Evolutionary conservation across 2,888 invertebrate genomes (phyloP).

Genomic region (Drosophila kuntzei): DNA sequence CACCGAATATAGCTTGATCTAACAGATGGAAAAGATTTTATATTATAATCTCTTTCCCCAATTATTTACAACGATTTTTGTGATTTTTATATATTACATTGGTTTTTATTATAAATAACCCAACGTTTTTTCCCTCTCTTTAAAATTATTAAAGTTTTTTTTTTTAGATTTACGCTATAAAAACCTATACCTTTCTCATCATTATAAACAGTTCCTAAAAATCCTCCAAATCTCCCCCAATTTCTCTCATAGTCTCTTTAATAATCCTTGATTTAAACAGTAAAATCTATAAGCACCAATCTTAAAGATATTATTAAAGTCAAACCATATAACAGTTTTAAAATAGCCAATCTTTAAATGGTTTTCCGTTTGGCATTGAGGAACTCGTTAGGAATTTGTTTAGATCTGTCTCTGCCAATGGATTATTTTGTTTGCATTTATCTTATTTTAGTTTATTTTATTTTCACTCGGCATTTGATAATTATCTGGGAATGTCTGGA

Average conservation of each 20-base stretch:
- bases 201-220: too few relatives aligned
- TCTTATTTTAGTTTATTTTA: background rate
- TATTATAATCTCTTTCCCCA: too few relatives aligned
- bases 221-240: too few relatives aligned
- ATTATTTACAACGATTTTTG: too few relatives aligned
- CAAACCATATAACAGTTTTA: background rate
- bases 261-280: too few relatives aligned
- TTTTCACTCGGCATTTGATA: slow-evolving; percentile 12
- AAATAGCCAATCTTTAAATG: slow-evolving; percentile 1
- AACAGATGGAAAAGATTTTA: background rate
- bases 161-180: too few relatives aligned
- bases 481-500: slow-evolving; percentile 18
- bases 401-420: slow-evolving; percentile 14
- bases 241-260: too few relatives aligned
- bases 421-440: background rate
- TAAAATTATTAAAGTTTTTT: too few relatives aligned
- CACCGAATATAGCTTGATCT: slow-evolving; percentile 7
- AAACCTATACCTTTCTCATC: too few relatives aligned
- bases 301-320: background rate
- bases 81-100: too few relatives aligned
- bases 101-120: too few relatives aligned
- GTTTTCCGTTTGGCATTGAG: slow-evolving; percentile 13
- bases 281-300: background rate
- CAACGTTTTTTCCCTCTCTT: too few relatives aligned
- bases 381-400: slow-evolving; percentile 19